Evolutionary conservation across 1,140 invertebrate species (phyloP).

Genomic region (Drosophila insularis): DNA sequence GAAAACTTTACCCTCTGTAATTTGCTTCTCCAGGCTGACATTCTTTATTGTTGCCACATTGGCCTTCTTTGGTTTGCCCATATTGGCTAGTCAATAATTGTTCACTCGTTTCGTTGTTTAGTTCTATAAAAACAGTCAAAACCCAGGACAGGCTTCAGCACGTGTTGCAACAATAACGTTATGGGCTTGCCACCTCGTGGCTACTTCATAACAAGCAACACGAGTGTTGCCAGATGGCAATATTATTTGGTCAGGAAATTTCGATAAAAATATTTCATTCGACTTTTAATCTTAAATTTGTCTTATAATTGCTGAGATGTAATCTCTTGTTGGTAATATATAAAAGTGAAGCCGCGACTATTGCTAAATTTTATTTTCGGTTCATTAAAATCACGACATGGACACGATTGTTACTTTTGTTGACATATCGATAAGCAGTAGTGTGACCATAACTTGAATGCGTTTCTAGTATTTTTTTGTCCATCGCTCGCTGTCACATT

Average conservation of each 20-base stretch:
- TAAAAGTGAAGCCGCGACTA: no score
- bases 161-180: slow-evolving; percentile 51
- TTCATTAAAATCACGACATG: no score
- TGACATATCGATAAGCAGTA: background rate
- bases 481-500: slow-evolving; percentile 18
- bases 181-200: slow-evolving; percentile 19
- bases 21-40: slow-evolving; percentile 76
- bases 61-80: slow-evolving; percentile 79
- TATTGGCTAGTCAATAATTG: slow-evolving; percentile 28
- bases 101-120: background rate
- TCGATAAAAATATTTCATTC: no score
- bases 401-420: background rate
- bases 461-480: background rate
- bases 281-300: no score
- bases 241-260: background rate
- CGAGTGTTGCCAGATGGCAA: background rate
- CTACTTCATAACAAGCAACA: background rate
- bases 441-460: background rate
- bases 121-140: slow-evolving; percentile 27
- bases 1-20: slow-evolving; percentile 74
- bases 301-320: no score
- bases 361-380: no score
- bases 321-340: no score
- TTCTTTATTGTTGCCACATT: slow-evolving; percentile 69
- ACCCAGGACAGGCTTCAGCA: slow-evolving; percentile 33